A percentile compares a stretch with the other conserved stretches of the same genome.
Evolutionary conservation across 2,113 vertebrate genomes (phyloP).

Genomic region (Mastomys coucha): DNA sequence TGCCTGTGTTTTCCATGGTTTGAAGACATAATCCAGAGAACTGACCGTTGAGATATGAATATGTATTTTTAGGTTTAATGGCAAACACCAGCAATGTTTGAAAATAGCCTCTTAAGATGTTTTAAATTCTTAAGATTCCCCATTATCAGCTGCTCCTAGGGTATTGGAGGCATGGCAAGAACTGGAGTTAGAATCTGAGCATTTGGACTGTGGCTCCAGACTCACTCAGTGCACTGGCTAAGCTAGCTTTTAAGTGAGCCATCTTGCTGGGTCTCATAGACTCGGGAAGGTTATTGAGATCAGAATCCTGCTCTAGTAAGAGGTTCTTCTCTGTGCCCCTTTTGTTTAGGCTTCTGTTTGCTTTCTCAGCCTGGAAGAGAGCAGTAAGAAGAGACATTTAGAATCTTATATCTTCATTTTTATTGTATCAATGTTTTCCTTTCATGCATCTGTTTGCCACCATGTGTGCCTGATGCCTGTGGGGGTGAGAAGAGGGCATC

Average conservation of each 20-base stretch:
- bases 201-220: neutral
- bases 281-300: neutral
- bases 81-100: neutral
- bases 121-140: constrained; percentile 30
- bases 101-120: neutral
- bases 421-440: neutral
- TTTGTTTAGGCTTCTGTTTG: neutral
- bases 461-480: neutral
- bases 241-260: neutral
- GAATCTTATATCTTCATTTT: neutral
- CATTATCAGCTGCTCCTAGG: neutral
- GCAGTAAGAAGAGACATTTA: neutral
- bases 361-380: neutral
- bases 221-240: neutral
- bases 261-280: neutral
- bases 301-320: neutral
- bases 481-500: neutral
- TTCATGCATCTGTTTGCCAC: neutral
- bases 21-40: neutral
- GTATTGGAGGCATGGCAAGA: neutral
- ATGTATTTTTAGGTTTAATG: neutral
- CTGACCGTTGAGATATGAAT: neutral
- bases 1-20: neutral
- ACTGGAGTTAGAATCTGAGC: neutral
- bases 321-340: neutral